Percentiles rank a stretch among this genome's conserved stretches.
phyloP scores from a whole-genome alignment of 2,888 invertebrate genomes.

The Amblyjoppa proteus region DNA sequence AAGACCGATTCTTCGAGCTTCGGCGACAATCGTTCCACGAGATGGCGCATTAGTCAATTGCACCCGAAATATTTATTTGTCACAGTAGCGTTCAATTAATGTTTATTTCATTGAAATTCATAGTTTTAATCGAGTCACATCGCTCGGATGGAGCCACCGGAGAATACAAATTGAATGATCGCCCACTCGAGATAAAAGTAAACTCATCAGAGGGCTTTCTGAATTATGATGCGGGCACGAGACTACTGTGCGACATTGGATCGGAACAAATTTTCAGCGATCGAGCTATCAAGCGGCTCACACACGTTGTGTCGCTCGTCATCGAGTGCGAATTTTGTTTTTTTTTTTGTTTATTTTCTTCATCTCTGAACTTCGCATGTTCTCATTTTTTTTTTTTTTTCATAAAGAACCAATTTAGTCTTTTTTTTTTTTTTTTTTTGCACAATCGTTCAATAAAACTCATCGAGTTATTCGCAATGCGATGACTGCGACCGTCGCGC shows the following conservation, averaged over 20 bases:
- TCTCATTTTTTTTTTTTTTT: too few species aligned
- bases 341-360: not conserved
- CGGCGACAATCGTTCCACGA: not conserved
- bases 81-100: not conserved
- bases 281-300: conserved; percentile 23
- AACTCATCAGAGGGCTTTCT: conserved; percentile 62
- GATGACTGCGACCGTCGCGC: not conserved
- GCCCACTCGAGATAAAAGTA: conserved; percentile 77
- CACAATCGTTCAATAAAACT: not conserved
- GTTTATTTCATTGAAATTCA: not conserved
- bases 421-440: not conserved
- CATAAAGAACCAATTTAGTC: too few species aligned
- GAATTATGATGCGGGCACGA: conserved; percentile 72
- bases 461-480: not conserved
- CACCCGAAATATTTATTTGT: too few species aligned
- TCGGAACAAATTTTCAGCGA: conserved; percentile 72
- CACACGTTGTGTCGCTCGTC: not conserved
- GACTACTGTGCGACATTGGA: conserved; percentile 66
- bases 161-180: conserved; percentile 74
- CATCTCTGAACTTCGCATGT: not conserved
- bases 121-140: not conserved
- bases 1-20: not conserved
- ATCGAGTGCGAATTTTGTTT: conserved; percentile 3
- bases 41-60: too few species aligned
- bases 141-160: not conserved